Evolutionary conservation across 2,113 vertebrate genomes (phyloP), one percentile per base, ranked within the genome.

Genomic region (Xiphophorus hellerii): DNA sequence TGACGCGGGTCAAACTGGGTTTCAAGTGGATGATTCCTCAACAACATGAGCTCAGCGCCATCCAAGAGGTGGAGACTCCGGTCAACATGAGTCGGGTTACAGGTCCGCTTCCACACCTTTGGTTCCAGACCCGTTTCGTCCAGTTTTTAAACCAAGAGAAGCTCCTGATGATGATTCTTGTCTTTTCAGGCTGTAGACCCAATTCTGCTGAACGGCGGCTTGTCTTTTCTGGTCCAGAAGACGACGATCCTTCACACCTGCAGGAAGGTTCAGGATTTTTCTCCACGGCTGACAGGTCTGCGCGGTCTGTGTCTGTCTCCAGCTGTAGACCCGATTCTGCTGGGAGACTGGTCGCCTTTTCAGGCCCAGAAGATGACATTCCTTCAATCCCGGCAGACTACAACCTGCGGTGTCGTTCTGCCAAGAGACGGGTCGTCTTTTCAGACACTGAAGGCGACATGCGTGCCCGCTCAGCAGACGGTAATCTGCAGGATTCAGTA

Each of bases 31-130:
- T 83, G 69, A 88, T 82, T 85, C 69, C 33, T 66, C 86, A 95
- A 1, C 96, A 95, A 6, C 98, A 99, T 22, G 96, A 99, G 82
- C 97, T 99, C 64, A 99, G 97, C 79, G 91, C 91, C 6, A 99
- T 99, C 84, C 96, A 93, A 71, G 98, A 99, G 78, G 90, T 94
- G 58, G 96, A 97, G 73, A 96, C 96, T 1, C 95, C 96, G 0
- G 82, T 84, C 79, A 92, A 94, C 28, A 81, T 27, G 84, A 96
- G 76, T 70, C 70, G 90, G n/a, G 92, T 94, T 81, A 31, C 91
- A 92, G 96, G 96, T 97, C 87, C 29, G 20, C 39, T 0, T 3
- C 29, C 51, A 29, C n/a, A 3, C 0, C 6, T 22, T 4, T 0
- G 62, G 25, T 14, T 1, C 33, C 13, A 14, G 5, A 0, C 31